Percentiles rank a stretch among this genome's conserved stretches.
Conservation (phyloP, 2,888 invertebrate species). For the Agonopterix alstromeriana region DNA sequence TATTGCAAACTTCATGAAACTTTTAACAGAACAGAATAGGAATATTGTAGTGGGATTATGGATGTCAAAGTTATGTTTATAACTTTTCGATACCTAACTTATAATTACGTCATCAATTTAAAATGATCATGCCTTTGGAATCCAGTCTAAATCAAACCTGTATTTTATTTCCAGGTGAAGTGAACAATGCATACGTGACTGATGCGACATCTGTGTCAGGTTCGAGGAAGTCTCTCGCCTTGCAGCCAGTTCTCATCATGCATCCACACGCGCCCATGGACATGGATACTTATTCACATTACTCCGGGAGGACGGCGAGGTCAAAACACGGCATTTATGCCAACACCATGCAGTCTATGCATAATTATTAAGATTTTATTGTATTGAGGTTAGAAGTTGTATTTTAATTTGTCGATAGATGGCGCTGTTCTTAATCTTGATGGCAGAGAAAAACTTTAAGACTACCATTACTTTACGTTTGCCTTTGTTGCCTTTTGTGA, state of each 20-base stretch:
- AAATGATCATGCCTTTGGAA: too few species aligned
- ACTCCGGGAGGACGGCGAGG: conserved; percentile 82
- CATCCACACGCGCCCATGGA: conserved; percentile 80
- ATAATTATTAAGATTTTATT: conserved; percentile 59
- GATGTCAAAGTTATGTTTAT: too few species aligned
- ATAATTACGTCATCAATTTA: too few species aligned
- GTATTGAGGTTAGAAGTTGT: neutral
- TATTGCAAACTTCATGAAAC: too few species aligned
- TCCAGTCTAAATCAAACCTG: too few species aligned
- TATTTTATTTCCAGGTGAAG: conserved; percentile 82
- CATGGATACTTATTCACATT: conserved; percentile 87
- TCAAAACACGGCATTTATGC: conserved; percentile 80
- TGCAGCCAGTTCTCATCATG: conserved; percentile 91
- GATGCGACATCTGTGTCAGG: conserved; percentile 91
- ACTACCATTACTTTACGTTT: too few species aligned
- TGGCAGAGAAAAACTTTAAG: too few species aligned
- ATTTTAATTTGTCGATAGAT: conserved; percentile 17
- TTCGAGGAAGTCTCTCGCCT: conserved; percentile 89
- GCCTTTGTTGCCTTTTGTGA: too few species aligned
- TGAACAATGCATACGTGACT: conserved; percentile 91
- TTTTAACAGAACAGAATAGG: too few species aligned
- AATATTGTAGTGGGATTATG: too few species aligned
- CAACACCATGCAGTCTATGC: conserved; percentile 83
- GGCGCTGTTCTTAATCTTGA: conserved; percentile 24
- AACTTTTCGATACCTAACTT: too few species aligned